Conservation (phyloP, 1,140 invertebrate species). For the Anastrepha obliqua region DNA sequence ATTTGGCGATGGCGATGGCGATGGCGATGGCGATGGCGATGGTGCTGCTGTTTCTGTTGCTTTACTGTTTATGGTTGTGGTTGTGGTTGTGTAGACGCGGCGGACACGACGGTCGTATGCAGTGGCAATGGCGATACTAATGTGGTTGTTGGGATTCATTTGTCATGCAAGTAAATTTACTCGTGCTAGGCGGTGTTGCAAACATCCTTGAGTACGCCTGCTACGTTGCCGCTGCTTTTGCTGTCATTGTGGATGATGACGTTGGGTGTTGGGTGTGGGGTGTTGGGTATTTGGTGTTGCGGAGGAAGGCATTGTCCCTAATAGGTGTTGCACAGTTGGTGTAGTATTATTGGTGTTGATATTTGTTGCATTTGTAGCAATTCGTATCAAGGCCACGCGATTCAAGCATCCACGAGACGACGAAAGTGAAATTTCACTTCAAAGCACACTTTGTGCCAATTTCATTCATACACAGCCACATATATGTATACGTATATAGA, state of each 20-base stretch:
- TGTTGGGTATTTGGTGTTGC: no score
- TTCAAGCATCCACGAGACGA: slow-evolving; percentile 16
- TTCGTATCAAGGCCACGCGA: slow-evolving; percentile 33
- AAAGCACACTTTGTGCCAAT: slow-evolving; percentile 7
- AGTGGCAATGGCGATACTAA: neutral
- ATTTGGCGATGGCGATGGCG: slow-evolving; percentile 43
- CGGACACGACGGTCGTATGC: slow-evolving; percentile 21
- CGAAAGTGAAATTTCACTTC: slow-evolving; percentile 30
- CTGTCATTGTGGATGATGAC: neutral
- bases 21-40: neutral
- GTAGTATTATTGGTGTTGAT: neutral
- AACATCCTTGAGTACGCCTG: neutral
- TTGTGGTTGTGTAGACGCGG: slow-evolving; percentile 37
- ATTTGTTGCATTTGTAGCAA: neutral
- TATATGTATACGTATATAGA: neutral
- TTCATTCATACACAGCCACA: neutral
- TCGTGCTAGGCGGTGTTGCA: neutral
- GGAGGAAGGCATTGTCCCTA: neutral
- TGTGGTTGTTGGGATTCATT: neutral
- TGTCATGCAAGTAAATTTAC: slow-evolving; percentile 48
- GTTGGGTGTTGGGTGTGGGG: neutral
- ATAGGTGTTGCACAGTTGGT: neutral
- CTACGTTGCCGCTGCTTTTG: neutral
- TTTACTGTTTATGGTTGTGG: neutral
- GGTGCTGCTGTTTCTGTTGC: neutral